Evolutionary conservation across 2,888 invertebrate species (phyloP).

Genomic region (Leuctra nigra): DNA sequence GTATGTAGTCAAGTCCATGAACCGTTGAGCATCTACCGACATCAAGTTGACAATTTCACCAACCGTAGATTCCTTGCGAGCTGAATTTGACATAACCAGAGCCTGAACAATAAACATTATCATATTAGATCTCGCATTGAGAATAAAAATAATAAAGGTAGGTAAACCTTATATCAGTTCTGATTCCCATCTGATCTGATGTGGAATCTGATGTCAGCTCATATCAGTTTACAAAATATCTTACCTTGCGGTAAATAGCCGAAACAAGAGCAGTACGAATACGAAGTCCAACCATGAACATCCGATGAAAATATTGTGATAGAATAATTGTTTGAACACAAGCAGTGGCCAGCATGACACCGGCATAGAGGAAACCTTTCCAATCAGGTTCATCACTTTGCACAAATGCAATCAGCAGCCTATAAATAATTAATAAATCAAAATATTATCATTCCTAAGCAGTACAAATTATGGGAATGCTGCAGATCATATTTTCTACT

Average conservation of each 20-base stretch:
- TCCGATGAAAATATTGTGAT: slow-evolving; percentile 86
- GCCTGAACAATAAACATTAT: slow-evolving; percentile 33
- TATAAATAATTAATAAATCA: slow-evolving; percentile 39
- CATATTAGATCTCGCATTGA: no score
- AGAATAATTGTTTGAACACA: slow-evolving; percentile 74
- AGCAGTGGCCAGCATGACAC: slow-evolving; percentile 65
- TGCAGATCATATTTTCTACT: slow-evolving; percentile 33
- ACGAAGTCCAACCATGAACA: slow-evolving; percentile 85
- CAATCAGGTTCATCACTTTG: slow-evolving; percentile 57
- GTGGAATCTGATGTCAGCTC: no score
- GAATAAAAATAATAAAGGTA: no score
- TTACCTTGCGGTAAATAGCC: slow-evolving; percentile 77
- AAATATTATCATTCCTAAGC: not conserved
- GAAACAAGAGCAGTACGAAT: slow-evolving; percentile 85
- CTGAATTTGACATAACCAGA: slow-evolving; percentile 38
- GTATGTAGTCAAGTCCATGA: slow-evolving; percentile 42
- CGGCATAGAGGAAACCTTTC: slow-evolving; percentile 83
- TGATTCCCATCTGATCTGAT: no score
- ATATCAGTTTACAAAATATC: no score
- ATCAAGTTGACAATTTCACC: slow-evolving; percentile 48
- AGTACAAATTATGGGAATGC: not conserved
- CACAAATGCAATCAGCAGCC: slow-evolving; percentile 66
- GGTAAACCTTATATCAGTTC: no score
- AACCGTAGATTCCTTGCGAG: slow-evolving; percentile 41
- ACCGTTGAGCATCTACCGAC: slow-evolving; percentile 45